Conservation (phyloP, 2,888 invertebrate genomes). For the Troides oblongomaculatus region DNA sequence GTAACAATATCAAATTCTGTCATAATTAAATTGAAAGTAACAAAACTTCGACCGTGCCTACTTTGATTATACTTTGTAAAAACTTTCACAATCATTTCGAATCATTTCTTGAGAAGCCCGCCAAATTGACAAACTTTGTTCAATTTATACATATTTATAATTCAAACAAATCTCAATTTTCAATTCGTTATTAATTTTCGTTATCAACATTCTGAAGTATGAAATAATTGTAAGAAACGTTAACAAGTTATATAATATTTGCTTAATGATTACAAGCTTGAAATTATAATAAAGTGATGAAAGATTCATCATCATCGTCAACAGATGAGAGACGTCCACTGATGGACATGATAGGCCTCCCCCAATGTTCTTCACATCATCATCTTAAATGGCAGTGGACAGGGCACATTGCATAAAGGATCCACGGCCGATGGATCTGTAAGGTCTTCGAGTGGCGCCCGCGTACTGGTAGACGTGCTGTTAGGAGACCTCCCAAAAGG, state of each 20-base stretch:
- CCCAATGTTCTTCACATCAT: too few relatives aligned
- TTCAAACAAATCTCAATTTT: slow-evolving; percentile 1
- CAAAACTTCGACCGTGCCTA: neutral
- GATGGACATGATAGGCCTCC: too few relatives aligned
- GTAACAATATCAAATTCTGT: slow-evolving; percentile 2
- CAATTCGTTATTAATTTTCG: neutral
- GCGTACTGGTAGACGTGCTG: too few relatives aligned
- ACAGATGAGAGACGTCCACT: too few relatives aligned
- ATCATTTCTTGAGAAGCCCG: neutral
- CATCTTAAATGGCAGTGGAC: too few relatives aligned
- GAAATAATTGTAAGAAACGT: too few relatives aligned
- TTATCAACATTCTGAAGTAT: too few relatives aligned
- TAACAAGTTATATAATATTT: neutral
- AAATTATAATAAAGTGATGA: neutral
- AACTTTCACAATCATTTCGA: neutral
- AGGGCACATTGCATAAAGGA: too few relatives aligned
- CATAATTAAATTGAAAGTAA: slow-evolving; percentile 1
- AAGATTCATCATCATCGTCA: too few relatives aligned
- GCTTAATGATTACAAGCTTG: neutral
- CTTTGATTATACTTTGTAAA: neutral
- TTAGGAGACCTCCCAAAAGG: too few relatives aligned
- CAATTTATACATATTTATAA: neutral
- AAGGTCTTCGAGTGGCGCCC: too few relatives aligned
- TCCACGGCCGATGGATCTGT: too few relatives aligned
- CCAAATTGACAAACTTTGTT: neutral